Conservation (phyloP, 2,888 invertebrate species). For the Drosophila mimica region DNA sequence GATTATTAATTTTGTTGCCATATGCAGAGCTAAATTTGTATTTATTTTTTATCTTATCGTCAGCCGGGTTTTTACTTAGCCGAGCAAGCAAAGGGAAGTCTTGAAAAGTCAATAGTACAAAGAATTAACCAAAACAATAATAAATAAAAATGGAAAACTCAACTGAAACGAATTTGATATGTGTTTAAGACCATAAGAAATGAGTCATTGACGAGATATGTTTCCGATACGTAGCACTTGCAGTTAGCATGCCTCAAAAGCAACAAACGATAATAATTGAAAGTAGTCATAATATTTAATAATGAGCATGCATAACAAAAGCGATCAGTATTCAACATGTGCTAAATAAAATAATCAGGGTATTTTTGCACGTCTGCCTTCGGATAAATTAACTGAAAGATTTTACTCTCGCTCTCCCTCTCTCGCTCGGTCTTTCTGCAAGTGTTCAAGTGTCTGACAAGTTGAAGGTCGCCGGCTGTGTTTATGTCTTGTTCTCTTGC, state of each 20-base stretch:
- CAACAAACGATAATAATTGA: slow-evolving; percentile 14
- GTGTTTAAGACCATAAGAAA: slow-evolving; percentile 3
- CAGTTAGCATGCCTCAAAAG: not conserved
- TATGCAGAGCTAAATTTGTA: slow-evolving; percentile 28
- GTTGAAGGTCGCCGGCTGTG: slow-evolving; percentile 8
- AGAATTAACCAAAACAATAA: not conserved
- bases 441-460: not conserved
- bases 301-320: not conserved
- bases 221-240: slow-evolving; percentile 7
- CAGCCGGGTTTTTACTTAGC: slow-evolving; percentile 19
- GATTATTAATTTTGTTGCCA: slow-evolving; percentile 31
- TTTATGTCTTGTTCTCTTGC: slow-evolving; percentile 1
- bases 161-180: not conserved
- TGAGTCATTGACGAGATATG: slow-evolving; percentile 22
- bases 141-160: not conserved
- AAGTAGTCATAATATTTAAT: slow-evolving; percentile 5
- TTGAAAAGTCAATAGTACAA: slow-evolving; percentile 6
- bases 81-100: slow-evolving; percentile 1
- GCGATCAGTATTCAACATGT: not conserved
- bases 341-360: not conserved
- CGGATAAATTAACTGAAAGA: not conserved
- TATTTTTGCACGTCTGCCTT: not conserved
- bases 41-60: slow-evolving; percentile 47
- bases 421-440: not conserved
- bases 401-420: not conserved